Evolutionary conservation across 2,797 vertebrate species (phyloP).

Genomic region (Eulemur coronatus): DNA sequence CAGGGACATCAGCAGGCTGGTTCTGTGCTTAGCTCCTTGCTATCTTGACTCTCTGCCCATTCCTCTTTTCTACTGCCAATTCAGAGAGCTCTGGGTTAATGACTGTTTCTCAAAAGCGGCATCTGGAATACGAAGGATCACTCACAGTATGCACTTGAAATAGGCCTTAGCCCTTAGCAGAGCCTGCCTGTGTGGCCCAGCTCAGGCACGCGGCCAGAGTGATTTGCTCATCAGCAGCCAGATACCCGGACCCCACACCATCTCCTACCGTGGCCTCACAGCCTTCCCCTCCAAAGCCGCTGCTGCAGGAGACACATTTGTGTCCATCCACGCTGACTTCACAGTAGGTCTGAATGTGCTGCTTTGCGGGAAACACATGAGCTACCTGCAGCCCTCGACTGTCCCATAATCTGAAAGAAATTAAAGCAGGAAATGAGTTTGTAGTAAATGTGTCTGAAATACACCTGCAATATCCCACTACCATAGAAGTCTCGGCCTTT

Average conservation of each 20-base stretch:
- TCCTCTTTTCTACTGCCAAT: background rate
- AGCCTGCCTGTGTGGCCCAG: background rate
- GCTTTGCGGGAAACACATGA: conserved; percentile 92
- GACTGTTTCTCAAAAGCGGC: conserved; percentile 13
- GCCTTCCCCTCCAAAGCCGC: conserved; percentile 92
- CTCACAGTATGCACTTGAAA: background rate
- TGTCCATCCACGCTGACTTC: conserved; percentile 91
- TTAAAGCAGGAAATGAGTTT: background rate
- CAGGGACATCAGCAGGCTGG: background rate
- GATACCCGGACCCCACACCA: background rate
- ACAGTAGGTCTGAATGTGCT: conserved; percentile 96
- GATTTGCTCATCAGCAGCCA: background rate
- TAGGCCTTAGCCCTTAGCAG: background rate
- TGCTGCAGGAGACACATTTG: conserved; percentile 93
- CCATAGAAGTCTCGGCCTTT: background rate
- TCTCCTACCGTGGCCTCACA: conserved; percentile 94
- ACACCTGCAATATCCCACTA: background rate
- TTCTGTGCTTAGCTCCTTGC: background rate
- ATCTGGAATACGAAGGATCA: background rate
- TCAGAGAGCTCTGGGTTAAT: background rate
- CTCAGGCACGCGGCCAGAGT: background rate
- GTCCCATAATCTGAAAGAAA: conserved; percentile 93
- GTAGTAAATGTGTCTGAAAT: background rate
- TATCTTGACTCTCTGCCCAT: background rate
- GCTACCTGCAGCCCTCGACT: conserved; percentile 92